Percentiles rank a stretch among this genome's conserved stretches.
These are phyloP conservation scores for Trachelus tabidus DNA, from an alignment of 2,888 invertebrate species.

Conservation along the genomic window DNA sequence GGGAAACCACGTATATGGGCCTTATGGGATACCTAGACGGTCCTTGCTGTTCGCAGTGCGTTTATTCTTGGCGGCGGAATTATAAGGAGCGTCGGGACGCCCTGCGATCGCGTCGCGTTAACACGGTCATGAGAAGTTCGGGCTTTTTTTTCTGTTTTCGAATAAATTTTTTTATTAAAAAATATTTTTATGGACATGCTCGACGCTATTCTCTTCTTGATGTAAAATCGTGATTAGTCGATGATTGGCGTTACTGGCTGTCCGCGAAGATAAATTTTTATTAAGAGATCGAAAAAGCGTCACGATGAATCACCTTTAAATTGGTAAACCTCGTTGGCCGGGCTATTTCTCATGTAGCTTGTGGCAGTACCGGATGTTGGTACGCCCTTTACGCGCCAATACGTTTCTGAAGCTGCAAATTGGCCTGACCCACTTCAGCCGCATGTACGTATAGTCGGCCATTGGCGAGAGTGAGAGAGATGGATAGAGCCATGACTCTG, in stretches of 20 bases:
- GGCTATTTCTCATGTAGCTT: constrained; percentile 26
- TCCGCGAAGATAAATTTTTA: too few relatives aligned
- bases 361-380: constrained; percentile 4
- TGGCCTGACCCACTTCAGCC: constrained; percentile 38
- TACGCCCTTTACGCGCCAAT: constrained; percentile 20
- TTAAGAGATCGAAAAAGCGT: not conserved
- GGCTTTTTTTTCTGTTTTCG: too few relatives aligned
- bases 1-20: not conserved
- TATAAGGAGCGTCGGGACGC: constrained; percentile 9
- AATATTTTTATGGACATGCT: too few relatives aligned
- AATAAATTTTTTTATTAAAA: too few relatives aligned
- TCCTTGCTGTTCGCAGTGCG: constrained; percentile 1
- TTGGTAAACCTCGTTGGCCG: constrained; percentile 17
- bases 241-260: too few relatives aligned
- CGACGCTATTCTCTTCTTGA: too few relatives aligned
- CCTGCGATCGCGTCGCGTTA: constrained; percentile 8
- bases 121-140: not conserved
- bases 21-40: too few relatives aligned
- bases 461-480: not conserved
- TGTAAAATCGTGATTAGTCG: too few relatives aligned
- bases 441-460: not conserved
- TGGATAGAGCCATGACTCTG: too few relatives aligned
- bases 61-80: constrained; percentile 3
- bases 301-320: constrained; percentile 27
- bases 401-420: constrained; percentile 37